A percentile compares a stretch with the other conserved stretches of the same genome.
Evolutionary conservation across 2,888 invertebrate species (phyloP).

Genomic region (Pantelozetes paolii): DNA sequence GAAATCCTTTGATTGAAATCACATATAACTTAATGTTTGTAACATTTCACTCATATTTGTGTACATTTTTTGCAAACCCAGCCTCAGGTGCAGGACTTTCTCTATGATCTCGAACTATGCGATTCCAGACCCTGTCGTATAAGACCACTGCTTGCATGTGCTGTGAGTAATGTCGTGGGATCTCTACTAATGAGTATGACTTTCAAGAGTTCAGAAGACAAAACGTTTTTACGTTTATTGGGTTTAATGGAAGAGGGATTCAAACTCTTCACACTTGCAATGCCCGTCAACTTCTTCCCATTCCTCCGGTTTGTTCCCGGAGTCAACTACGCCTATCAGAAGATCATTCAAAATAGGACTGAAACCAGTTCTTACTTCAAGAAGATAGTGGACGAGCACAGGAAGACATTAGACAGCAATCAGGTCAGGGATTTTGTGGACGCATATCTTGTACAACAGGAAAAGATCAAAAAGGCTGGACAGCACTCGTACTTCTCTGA

Average conservation of each 20-base stretch:
- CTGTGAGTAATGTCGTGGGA: constrained; percentile 85
- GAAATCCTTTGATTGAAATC: constrained; percentile 32
- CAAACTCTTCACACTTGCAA: constrained; percentile 74
- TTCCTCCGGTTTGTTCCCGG: constrained; percentile 64
- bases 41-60: background rate
- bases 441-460: constrained; percentile 75
- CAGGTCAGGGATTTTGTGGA: constrained; percentile 79
- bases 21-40: too few relatives aligned
- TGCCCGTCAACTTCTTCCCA: constrained; percentile 77
- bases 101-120: constrained; percentile 58
- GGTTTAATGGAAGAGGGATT: constrained; percentile 86
- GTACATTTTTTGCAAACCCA: constrained; percentile 50
- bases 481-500: constrained; percentile 67
- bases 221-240: constrained; percentile 72
- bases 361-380: constrained; percentile 82
- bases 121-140: constrained; percentile 63
- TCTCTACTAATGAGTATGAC: constrained; percentile 82
- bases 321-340: constrained; percentile 56
- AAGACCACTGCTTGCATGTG: constrained; percentile 70
- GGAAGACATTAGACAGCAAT: constrained; percentile 66
- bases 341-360: constrained; percentile 66
- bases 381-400: constrained; percentile 75
- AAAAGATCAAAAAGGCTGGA: constrained; percentile 63
- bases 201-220: constrained; percentile 66
- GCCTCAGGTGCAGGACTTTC: constrained; percentile 71